Evolutionary conservation across 2,113 vertebrate genomes (phyloP), one percentile per base, ranked within the genome.

Genomic region (Tragelaphus strepsiceros): DNA sequence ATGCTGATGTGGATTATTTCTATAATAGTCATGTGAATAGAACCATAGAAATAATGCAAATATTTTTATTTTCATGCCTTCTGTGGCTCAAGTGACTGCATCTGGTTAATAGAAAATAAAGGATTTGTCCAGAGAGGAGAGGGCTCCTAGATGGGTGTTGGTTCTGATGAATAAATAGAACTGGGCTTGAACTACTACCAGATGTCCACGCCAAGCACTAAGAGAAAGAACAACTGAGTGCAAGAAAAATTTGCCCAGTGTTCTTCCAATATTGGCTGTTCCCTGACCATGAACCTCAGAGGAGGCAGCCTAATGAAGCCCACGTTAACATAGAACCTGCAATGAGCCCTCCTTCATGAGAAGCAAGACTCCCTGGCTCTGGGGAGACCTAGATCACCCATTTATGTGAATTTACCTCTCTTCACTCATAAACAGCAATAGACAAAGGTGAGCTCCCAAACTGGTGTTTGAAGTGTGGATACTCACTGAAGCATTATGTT

Each of bases 51-150:
- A 84, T 93, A 96, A 56, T 59, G 17, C 84, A 96, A 77, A 71
- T 97, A 58, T 98, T 97, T 98, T 98, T 96, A 97, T 98, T 98
- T 81, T 97, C 97, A 97, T 43, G 32, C 96, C 90, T 59, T 97
- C 82, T 97, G 51, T 94, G 92, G 91, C 88, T 59, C 81, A 92
- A 88, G 35, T 32, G 43, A 97, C 98, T 98, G 89, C 98, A 98
- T 98, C 97, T 99, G 98, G 91, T 95, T 97, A 95, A 94, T 98
- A 98, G 35, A 59, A 74, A 89, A 51, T 9, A 39, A 83, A 6
- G 39, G 19, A 28, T 93, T 82, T 67, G 39, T 61, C 43, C 8
- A 8, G 32, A 61, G 54, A 92, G 39, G 49, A 77, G 86, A 35
- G 13, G 24, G 2, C 51, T 22, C 49, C 49, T 81, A 11, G 78